Evolutionary conservation across 2,113 vertebrate genomes (phyloP).

Genomic region (Sakesphorus luctuosus): DNA sequence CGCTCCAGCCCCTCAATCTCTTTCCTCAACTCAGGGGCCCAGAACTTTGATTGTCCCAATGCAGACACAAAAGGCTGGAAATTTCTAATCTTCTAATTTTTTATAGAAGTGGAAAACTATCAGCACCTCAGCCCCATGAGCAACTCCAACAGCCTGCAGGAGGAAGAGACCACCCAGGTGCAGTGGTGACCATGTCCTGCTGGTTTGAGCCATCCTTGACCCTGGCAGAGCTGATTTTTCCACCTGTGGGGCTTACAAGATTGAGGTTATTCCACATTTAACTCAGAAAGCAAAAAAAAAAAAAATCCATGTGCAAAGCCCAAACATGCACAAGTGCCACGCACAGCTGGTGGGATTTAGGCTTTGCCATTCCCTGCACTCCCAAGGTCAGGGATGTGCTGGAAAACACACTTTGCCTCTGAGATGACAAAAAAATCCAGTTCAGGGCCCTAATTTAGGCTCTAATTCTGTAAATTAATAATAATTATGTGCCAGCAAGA

Average conservation of each 20-base stretch:
- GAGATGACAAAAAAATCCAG: background rate
- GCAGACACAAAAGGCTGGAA: background rate
- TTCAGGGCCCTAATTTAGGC: background rate
- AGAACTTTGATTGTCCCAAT: too few species aligned
- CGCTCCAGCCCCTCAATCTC: too few species aligned
- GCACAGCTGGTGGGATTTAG: background rate
- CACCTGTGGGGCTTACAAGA: background rate
- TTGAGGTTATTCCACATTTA: background rate
- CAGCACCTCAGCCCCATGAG: background rate
- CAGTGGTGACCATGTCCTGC: background rate
- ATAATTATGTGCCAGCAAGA: background rate
- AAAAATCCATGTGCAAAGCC: background rate
- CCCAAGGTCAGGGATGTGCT: fast-evolving
- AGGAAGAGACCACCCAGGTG: background rate
- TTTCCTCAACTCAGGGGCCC: too few species aligned
- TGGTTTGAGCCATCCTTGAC: background rate
- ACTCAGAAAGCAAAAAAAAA: background rate
- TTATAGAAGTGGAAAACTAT: background rate
- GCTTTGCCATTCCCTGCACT: background rate
- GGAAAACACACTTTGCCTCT: background rate
- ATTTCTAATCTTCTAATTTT: background rate
- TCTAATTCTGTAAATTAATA: background rate
- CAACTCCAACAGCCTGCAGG: background rate
- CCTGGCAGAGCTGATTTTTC: background rate
- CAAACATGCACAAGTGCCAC: background rate